Percentiles rank a stretch among this genome's conserved stretches.
phyloP scores from a whole-genome alignment of 2,113 vertebrate genomes.

The Chaenogobius annularis region DNA sequence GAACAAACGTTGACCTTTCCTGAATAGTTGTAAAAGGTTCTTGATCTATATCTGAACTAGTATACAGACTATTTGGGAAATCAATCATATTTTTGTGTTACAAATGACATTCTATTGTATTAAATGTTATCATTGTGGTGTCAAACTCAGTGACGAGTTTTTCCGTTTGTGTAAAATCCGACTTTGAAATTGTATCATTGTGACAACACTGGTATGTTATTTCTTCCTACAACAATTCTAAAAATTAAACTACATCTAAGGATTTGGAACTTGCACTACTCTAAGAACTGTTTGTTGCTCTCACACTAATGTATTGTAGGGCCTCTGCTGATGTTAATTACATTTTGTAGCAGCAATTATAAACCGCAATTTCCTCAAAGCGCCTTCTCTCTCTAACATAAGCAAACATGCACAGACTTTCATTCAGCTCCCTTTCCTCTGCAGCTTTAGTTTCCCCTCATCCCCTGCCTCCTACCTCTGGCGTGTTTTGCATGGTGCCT shows the following conservation, averaged over 20 bases:
- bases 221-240: not conserved
- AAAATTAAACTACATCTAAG: not conserved
- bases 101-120: too few species aligned
- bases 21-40: too few species aligned
- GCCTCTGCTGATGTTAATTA: constrained; percentile 3
- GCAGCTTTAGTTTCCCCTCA: constrained; percentile 13
- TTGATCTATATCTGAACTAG: too few species aligned
- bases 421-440: constrained; percentile 22
- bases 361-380: constrained; percentile 5
- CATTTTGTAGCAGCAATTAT: constrained; percentile 1
- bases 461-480: constrained; percentile 34
- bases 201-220: too few species aligned
- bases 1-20: too few species aligned
- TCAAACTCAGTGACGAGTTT: too few species aligned
- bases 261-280: not conserved
- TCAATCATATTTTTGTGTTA: too few species aligned
- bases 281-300: not conserved
- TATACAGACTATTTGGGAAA: too few species aligned
- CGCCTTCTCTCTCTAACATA: not conserved
- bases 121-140: too few species aligned
- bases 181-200: too few species aligned
- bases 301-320: not conserved
- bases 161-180: too few species aligned
- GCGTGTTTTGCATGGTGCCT: constrained; percentile 62
- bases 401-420: constrained; percentile 19